Percentiles rank a stretch among this genome's conserved stretches.
These are phyloP conservation scores for Oreochromis spilurus DNA, from an alignment of 2,113 vertebrate genomes.

Conservation along the genomic window DNA sequence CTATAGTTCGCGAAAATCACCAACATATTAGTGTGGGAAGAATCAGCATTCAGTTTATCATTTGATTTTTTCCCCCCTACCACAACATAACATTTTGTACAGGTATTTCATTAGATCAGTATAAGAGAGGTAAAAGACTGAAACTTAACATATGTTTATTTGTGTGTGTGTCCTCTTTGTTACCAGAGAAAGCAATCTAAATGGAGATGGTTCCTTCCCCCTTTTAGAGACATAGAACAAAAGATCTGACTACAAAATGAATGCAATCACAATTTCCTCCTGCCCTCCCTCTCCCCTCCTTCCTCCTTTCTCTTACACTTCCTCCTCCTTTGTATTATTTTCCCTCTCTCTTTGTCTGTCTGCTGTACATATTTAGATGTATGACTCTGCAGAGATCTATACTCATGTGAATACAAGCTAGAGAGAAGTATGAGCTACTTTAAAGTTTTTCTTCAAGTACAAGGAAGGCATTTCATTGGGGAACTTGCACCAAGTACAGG, in stretches of 20 bases:
- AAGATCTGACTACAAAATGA: conserved; percentile 29
- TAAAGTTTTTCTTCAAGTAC: conserved; percentile 26
- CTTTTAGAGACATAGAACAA: conserved; percentile 32
- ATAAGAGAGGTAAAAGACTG: background rate
- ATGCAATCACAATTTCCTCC: background rate
- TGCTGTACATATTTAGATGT: conserved; percentile 26
- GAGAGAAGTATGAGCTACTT: conserved; percentile 18
- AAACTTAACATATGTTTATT: background rate
- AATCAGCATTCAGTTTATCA: background rate
- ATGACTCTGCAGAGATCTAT: conserved; percentile 26
- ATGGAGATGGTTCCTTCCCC: conserved; percentile 39
- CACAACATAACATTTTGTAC: background rate
- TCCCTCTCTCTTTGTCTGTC: background rate
- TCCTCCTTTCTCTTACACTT: background rate
- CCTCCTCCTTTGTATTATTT: conserved; percentile 3
- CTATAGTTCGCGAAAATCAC: background rate
- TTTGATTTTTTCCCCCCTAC: accelerated
- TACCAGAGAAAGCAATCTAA: conserved; percentile 41
- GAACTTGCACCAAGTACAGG: background rate
- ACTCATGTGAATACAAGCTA: conserved; percentile 9
- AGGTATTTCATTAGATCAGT: background rate
- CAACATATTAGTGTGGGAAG: background rate
- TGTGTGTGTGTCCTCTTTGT: background rate
- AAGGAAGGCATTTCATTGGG: conserved; percentile 3
- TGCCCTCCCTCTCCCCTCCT: background rate